Evolutionary conservation across 2,113 vertebrate genomes (phyloP).

Genomic region (Apeltes quadracus): DNA sequence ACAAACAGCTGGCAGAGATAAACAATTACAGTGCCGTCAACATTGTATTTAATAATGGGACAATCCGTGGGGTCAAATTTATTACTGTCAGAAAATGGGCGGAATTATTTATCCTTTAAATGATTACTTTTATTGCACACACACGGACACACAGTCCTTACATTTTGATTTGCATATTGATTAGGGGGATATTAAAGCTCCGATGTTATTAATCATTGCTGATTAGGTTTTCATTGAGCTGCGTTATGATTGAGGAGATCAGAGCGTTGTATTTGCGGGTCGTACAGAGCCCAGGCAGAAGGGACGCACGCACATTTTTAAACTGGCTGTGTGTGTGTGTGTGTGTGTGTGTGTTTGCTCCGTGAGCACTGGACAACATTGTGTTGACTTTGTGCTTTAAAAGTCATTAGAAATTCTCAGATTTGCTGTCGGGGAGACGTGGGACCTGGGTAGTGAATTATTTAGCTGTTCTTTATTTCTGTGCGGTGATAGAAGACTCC

Average conservation of each 20-base stretch:
- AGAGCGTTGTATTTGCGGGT: slow-evolving; percentile 33
- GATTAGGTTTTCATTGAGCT: slow-evolving; percentile 56
- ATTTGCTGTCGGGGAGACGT: slow-evolving; percentile 13
- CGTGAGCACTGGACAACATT: slow-evolving; percentile 11
- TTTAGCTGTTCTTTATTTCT: slow-evolving; percentile 45
- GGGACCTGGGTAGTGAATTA: slow-evolving; percentile 46
- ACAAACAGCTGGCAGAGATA: slow-evolving; percentile 18
- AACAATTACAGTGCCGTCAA: slow-evolving; percentile 36
- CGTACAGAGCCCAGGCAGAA: slow-evolving; percentile 20
- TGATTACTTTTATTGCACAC: slow-evolving; percentile 49
- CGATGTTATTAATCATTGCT: slow-evolving; percentile 57
- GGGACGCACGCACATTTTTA: slow-evolving; percentile 38
- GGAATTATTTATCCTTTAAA: slow-evolving; percentile 58
- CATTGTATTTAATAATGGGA: slow-evolving; percentile 52
- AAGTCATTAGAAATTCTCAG: slow-evolving; percentile 14
- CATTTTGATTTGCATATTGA: slow-evolving; percentile 60
- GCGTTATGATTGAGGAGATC: slow-evolving; percentile 40
- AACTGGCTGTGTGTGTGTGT: slow-evolving; percentile 34
- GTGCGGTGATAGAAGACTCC: slow-evolving; percentile 52
- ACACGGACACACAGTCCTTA: slow-evolving; percentile 19
- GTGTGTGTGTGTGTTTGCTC: slow-evolving; percentile 31
- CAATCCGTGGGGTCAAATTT: slow-evolving; percentile 51
- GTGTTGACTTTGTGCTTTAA: slow-evolving; percentile 24
- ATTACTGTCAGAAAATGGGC: slow-evolving; percentile 48
- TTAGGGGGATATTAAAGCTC: slow-evolving; percentile 55